These are phyloP conservation scores for Periophthalmodon schlosseri DNA, from an alignment of 2,113 vertebrate genomes.

Conservation along the genomic window DNA sequence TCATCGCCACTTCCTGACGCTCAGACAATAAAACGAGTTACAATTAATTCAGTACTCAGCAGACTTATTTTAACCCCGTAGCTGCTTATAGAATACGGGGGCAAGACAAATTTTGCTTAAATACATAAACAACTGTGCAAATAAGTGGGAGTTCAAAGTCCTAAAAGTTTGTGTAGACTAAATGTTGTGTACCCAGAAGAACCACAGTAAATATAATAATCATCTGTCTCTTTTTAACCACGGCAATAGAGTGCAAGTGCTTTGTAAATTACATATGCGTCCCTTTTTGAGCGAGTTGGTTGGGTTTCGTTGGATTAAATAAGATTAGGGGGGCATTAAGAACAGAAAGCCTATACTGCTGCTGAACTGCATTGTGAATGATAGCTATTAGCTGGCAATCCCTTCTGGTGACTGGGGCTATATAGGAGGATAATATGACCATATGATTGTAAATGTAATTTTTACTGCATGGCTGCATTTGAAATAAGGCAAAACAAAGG, in stretches of 20 bases:
- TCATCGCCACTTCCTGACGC: too few species aligned
- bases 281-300: neutral
- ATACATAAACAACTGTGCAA: neutral
- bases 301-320: slow-evolving; percentile 1
- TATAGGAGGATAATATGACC: neutral
- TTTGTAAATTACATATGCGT: neutral
- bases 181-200: neutral
- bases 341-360: neutral
- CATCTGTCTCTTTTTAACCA: neutral
- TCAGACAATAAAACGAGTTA: too few species aligned
- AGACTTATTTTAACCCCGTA: too few species aligned
- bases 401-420: neutral
- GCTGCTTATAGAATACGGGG: too few species aligned
- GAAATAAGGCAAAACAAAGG: neutral
- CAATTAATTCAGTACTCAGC: too few species aligned
- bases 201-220: neutral
- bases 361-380: neutral
- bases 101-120: too few species aligned
- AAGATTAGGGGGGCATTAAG: neutral
- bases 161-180: neutral
- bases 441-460: neutral
- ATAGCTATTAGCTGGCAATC: neutral
- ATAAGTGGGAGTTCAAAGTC: neutral
- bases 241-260: neutral
- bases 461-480: neutral